Percentiles rank a stretch among this genome's conserved stretches.
phyloP scores from a whole-genome alignment of 1,140 invertebrate species.

The Drosophila burlai region DNA sequence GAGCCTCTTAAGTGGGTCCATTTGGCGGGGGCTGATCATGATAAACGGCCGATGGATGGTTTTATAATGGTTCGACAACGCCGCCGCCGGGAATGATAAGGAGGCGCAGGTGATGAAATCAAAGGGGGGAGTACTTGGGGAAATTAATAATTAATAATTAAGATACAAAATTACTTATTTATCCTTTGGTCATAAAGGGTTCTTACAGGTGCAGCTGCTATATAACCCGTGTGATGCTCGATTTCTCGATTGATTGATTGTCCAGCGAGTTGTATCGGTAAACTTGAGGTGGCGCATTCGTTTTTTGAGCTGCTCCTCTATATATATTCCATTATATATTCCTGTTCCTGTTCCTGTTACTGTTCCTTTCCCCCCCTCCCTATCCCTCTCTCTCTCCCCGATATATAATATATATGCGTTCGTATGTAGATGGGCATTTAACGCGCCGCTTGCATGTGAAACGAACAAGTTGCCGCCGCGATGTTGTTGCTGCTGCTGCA shows the following conservation, averaged over 20 bases:
- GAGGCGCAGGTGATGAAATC: not conserved
- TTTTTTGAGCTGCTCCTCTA: not conserved
- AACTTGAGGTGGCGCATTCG: constrained; percentile 25
- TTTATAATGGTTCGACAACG: constrained; percentile 27
- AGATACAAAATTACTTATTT: too few species aligned
- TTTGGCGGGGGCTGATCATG: constrained; percentile 46
- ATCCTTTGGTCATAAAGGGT: too few species aligned
- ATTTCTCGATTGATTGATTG: constrained; percentile 38
- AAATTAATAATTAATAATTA: too few species aligned
- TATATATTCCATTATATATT: constrained; percentile 2
- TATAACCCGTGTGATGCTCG: not conserved
- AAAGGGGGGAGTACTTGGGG: not conserved
- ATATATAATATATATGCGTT: not conserved
- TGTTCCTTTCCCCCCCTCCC: too few species aligned
- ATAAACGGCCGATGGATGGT: constrained; percentile 46
- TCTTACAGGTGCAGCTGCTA: constrained; percentile 18
- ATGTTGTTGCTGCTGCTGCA: constrained; percentile 45
- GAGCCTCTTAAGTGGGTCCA: constrained; percentile 21
- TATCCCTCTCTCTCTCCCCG: too few species aligned
- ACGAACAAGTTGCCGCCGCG: constrained; percentile 58
- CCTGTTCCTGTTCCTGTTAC: not conserved
- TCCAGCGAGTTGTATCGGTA: constrained; percentile 41
- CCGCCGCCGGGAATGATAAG: constrained; percentile 1
- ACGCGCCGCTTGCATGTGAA: constrained; percentile 78
- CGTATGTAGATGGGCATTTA: constrained; percentile 66